Conservation (phyloP, 2,113 vertebrate genomes). For the Chionis minor region DNA sequence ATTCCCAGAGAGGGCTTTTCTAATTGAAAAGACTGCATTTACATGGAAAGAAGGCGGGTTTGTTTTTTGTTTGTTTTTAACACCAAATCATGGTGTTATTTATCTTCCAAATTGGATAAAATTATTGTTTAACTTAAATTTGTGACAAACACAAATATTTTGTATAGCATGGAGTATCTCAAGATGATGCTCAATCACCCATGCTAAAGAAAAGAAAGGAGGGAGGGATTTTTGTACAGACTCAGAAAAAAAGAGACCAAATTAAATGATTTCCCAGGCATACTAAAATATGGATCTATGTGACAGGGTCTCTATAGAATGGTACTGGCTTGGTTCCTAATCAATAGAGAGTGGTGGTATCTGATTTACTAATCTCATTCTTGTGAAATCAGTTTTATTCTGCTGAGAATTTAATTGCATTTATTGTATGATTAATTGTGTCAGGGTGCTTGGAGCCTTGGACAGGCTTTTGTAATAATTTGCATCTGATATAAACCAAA, state of each 20-base stretch:
- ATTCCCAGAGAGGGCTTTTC: not conserved
- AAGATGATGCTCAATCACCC: not conserved
- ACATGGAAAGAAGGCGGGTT: not conserved
- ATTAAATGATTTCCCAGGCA: not conserved
- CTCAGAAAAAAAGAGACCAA: not conserved
- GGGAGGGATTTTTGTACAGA: not conserved
- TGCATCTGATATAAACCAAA: not conserved
- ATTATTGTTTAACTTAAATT: not conserved
- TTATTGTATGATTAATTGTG: constrained; percentile 31
- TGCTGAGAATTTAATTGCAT: constrained; percentile 2
- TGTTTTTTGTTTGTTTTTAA: too few species aligned
- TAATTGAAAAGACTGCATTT: not conserved
- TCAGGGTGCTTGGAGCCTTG: not conserved
- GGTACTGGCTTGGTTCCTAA: not conserved
- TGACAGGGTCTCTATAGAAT: not conserved
- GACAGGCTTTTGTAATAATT: not conserved
- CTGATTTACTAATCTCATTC: constrained; percentile 17
- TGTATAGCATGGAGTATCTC: not conserved
- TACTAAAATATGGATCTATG: not conserved
- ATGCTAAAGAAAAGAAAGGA: not conserved
- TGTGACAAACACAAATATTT: not conserved
- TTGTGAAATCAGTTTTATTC: constrained; percentile 14
- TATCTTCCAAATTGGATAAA: not conserved
- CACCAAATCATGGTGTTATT: not conserved
- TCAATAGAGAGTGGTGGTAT: not conserved